Evolutionary conservation across 2,113 vertebrate species (phyloP).

Genomic region (Scalopus aquaticus): DNA sequence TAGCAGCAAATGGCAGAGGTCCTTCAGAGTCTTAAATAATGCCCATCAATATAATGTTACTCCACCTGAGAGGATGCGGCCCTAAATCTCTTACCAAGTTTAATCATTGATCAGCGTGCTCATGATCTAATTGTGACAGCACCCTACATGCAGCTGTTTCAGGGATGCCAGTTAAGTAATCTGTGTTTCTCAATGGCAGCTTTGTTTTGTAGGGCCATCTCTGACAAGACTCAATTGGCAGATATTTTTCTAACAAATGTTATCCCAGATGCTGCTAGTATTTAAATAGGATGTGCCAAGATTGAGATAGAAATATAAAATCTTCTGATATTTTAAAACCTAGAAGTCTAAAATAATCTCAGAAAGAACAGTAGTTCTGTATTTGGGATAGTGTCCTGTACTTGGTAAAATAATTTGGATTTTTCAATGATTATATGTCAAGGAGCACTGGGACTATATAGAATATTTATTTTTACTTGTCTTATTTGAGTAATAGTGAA

Average conservation of each 20-base stretch:
- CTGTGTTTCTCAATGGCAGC: constrained; percentile 28
- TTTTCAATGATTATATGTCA: constrained; percentile 34
- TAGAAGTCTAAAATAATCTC: constrained; percentile 47
- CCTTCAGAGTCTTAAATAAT: background rate
- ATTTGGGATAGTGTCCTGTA: background rate
- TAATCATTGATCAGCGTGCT: background rate
- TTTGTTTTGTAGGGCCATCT: constrained; percentile 39
- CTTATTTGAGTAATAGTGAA: background rate
- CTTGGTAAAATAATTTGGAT: constrained; percentile 15
- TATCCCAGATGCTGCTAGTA: constrained; percentile 61
- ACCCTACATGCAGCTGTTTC: constrained; percentile 1
- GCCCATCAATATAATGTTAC: background rate
- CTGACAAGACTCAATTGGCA: constrained; percentile 37
- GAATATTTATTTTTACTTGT: background rate
- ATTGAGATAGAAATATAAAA: constrained; percentile 62
- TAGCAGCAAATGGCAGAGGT: background rate
- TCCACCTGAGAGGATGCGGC: background rate
- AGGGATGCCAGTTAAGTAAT: constrained; percentile 5
- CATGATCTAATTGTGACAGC: background rate
- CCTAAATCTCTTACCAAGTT: background rate
- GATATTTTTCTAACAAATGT: constrained; percentile 65
- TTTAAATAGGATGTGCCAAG: constrained; percentile 62
- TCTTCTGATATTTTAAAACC: constrained; percentile 61
- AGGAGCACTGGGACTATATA: background rate
- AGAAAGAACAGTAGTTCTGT: constrained; percentile 47